Base-by-base conservation (phyloP, 2,113 vertebrate species). In the Nesospiza acunhae region DNA sequence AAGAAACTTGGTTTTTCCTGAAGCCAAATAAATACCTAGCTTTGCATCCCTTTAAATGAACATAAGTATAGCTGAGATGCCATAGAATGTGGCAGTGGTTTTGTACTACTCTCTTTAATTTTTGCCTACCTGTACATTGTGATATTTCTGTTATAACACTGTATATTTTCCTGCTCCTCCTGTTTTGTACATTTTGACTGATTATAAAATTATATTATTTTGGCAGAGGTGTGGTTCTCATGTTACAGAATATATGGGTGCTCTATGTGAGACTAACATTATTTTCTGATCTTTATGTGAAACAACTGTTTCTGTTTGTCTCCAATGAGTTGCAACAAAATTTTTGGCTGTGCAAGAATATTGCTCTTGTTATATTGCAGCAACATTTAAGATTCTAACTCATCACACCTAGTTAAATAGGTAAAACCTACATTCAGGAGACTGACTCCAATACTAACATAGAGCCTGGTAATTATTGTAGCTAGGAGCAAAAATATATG, bases 101-200 rank as follows among this genome's bases (percentile, higher is more conserved):
- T 77, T 67, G 5, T 47, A 28, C 3, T 76, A 14, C 16, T 19
- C 3, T 41, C 35, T 69, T 64, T 22, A 41, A 64, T 46, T 81
- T 87, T 77, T 69, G 24, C 19, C n/a, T 58, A 28, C 22, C 5
- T 58, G 13, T 62, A 19, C 13, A 6, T 33, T 72, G 31, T 20
- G 3, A 1, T 63, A 59, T 64, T 76, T 80, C 68, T 63, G 0
- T n/a, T 80, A 13, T 24, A 83, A 37, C 11, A 74, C 17, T 19
- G 3, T 11, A 1, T 37, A 20, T 73, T 78, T 90, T 74, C 16
- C 37, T 69, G 9, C 5, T 17, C 0, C 0, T 47, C 5, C 19
- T 59, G 12, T 73, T 53, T 69, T 85, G 50, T 64, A 60, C 2
- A 13, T 59, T 84, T 73, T 50, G 35, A 55, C 26, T 53, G 24